Conservation (phyloP, 1,140 invertebrate genomes). For the Lordiphosa clarofinis region DNA sequence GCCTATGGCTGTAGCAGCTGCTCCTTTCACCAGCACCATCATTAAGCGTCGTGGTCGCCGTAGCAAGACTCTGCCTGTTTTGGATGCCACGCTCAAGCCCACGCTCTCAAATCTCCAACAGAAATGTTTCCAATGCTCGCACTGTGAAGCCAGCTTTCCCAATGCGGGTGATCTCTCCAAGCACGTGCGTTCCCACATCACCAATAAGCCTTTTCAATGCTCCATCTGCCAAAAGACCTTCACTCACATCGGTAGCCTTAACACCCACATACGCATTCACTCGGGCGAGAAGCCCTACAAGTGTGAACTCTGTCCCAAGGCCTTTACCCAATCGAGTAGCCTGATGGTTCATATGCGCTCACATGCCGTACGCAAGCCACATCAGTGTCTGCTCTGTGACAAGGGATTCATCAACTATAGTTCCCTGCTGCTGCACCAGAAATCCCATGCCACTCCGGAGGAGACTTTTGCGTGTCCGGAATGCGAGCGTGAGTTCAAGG, state of each 20-base stretch:
- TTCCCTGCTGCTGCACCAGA: constrained; percentile 70
- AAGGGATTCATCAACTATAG: constrained; percentile 79
- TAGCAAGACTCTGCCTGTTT: constrained; percentile 42
- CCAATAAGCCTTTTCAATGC: constrained; percentile 81
- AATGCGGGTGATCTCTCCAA: constrained; percentile 83
- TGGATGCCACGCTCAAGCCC: constrained; percentile 17
- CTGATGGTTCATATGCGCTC: constrained; percentile 86
- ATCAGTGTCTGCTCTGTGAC: constrained; percentile 83
- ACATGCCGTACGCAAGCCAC: constrained; percentile 85
- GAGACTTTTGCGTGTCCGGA: constrained; percentile 65
- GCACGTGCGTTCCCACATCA: constrained; percentile 81
- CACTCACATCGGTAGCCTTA: constrained; percentile 88
- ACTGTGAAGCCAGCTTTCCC: constrained; percentile 83
- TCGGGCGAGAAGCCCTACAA: constrained; percentile 78
- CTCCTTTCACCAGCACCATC: neutral
- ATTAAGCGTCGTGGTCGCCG: constrained; percentile 55
- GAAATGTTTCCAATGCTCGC: constrained; percentile 81
- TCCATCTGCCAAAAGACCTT: constrained; percentile 79
- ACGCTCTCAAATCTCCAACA: constrained; percentile 21
- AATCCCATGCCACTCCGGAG: constrained; percentile 58
- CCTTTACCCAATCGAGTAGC: constrained; percentile 87
- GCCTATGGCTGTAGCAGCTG: neutral
- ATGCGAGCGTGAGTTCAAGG: constrained; percentile 75
- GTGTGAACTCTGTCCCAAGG: constrained; percentile 80
- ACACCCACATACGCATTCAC: constrained; percentile 92